phyloP scores from a whole-genome alignment of 2,113 vertebrate genomes.

The Ploceus nigricollis region DNA sequence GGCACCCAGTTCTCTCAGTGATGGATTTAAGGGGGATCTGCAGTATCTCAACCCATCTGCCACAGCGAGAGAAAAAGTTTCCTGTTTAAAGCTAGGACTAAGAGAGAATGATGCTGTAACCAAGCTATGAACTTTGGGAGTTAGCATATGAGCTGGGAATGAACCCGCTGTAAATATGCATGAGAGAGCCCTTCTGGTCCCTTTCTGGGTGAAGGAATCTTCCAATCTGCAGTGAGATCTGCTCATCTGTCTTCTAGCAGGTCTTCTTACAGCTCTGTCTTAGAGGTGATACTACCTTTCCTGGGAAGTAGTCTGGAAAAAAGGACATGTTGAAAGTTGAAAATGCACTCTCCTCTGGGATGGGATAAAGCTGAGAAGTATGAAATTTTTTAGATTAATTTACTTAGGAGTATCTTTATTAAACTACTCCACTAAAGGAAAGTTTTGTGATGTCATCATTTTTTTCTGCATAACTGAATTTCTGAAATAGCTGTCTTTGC shows the following conservation, averaged over 20 bases:
- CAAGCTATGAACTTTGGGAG: background rate
- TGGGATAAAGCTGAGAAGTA: background rate
- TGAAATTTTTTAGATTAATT: background rate
- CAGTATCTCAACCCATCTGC: background rate
- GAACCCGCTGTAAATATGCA: background rate
- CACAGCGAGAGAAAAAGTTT: background rate
- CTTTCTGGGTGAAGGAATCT: background rate
- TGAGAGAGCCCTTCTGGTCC: background rate
- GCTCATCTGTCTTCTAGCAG: background rate
- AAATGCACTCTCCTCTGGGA: background rate
- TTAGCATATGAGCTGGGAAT: background rate
- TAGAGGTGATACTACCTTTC: background rate
- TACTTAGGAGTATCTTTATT: background rate
- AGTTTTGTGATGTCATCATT: background rate
- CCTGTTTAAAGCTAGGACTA: background rate
- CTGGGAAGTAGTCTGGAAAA: background rate
- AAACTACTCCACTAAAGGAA: background rate
- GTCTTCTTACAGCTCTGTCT: background rate
- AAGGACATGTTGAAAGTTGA: background rate
- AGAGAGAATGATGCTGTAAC: background rate
- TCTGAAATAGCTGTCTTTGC: background rate
- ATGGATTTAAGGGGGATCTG: background rate
- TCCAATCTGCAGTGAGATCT: background rate
- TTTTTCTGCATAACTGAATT: background rate
- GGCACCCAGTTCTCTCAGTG: background rate